phyloP scores from a whole-genome alignment of 92 coral and sea anemone genomes.

The Chrysogorgia sp. region DNA sequence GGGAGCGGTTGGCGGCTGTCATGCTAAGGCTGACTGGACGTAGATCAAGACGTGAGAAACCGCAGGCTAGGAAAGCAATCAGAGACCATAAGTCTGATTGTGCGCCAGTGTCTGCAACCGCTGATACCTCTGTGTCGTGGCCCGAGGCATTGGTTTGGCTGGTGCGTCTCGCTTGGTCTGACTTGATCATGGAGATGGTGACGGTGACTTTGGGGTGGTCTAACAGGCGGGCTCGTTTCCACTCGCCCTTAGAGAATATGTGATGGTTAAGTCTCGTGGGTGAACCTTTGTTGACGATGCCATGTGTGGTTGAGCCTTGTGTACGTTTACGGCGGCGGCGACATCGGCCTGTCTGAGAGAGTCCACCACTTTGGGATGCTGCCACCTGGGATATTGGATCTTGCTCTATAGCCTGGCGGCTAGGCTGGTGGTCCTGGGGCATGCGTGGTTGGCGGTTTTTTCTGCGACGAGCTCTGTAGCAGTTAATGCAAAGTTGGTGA shows the following conservation, averaged over 20 bases:
- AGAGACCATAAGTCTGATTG: constrained; percentile 53
- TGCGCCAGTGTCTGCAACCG: constrained; percentile 29
- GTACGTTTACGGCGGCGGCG: constrained; percentile 1
- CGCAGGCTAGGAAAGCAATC: constrained; percentile 36
- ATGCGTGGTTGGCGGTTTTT: constrained; percentile 15
- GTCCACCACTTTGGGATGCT: constrained; percentile 6
- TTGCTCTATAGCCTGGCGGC: constrained; percentile 21
- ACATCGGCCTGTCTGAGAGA: neutral
- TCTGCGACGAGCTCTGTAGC: constrained; percentile 49
- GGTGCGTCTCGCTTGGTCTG: neutral
- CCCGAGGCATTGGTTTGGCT: constrained; percentile 8
- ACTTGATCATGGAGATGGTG: constrained; percentile 3
- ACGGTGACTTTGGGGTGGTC: constrained; percentile 5
- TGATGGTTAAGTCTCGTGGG: constrained; percentile 38
- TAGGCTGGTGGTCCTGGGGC: neutral
- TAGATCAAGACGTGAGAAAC: constrained; percentile 58
- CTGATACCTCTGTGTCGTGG: constrained; percentile 21
- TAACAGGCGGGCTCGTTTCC: constrained; percentile 45
- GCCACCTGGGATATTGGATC: constrained; percentile 41
- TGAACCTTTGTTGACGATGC: neutral
- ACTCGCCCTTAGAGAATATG: constrained; percentile 55
- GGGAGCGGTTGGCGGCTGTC: constrained; percentile 54
- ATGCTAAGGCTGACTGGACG: constrained; percentile 56
- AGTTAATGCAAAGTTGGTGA: constrained; percentile 55
- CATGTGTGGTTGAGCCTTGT: constrained; percentile 2